These are phyloP conservation scores for Arrhamphus sclerolepis DNA, from an alignment of 2,797 vertebrate species.

Conservation along the genomic window DNA sequence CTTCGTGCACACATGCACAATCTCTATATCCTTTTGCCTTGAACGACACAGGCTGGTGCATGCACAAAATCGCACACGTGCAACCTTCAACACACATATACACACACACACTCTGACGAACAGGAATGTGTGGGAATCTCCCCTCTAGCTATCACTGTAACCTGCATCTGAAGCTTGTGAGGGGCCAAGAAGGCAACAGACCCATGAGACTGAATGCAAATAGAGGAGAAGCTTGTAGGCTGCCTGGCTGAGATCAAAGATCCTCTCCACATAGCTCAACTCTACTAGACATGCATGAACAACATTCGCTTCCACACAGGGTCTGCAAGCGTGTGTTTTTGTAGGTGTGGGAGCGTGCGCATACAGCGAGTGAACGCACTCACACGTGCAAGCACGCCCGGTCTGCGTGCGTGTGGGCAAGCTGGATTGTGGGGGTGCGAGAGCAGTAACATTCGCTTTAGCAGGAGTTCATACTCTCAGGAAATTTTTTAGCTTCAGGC, in stretches of 20 bases:
- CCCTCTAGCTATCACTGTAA: slow-evolving; percentile 77
- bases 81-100: not conserved
- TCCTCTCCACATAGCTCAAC: slow-evolving; percentile 67
- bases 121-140: slow-evolving; percentile 79
- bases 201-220: slow-evolving; percentile 73
- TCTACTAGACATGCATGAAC: slow-evolving; percentile 73
- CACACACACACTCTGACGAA: slow-evolving; percentile 43
- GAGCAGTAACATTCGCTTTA: slow-evolving; percentile 46
- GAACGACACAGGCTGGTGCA: slow-evolving; percentile 54
- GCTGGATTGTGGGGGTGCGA: slow-evolving; percentile 47
- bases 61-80: slow-evolving; percentile 27
- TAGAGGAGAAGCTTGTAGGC: slow-evolving; percentile 69
- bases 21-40: slow-evolving; percentile 32
- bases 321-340: slow-evolving; percentile 47
- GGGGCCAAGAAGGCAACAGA: slow-evolving; percentile 74
- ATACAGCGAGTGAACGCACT: not conserved
- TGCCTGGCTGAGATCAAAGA: slow-evolving; percentile 74
- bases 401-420: slow-evolving; percentile 18
- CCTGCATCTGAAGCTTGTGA: slow-evolving; percentile 74
- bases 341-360: slow-evolving; percentile 43
- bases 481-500: slow-evolving; percentile 64
- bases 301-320: slow-evolving; percentile 60
- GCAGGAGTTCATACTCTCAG: slow-evolving; percentile 66
- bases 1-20: slow-evolving; percentile 19
- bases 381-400: slow-evolving; percentile 21